Percentiles rank a stretch among this genome's conserved stretches.
Evolutionary conservation across 2,113 vertebrate species (phyloP).

Genomic region (Lophura nycthemera): DNA sequence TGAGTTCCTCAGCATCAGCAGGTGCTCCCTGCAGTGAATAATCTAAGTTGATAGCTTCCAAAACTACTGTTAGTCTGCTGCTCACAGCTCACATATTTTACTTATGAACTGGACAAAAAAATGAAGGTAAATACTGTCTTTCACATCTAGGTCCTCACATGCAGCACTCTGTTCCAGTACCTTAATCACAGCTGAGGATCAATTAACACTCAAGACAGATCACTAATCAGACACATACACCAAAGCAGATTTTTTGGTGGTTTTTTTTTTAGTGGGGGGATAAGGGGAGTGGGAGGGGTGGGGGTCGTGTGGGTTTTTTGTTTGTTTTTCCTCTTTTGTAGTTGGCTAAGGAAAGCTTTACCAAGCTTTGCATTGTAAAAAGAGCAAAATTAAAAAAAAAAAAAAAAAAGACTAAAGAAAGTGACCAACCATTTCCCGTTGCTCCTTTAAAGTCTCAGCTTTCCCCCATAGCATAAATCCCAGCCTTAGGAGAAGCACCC

Average conservation of each 20-base stretch:
- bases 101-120: background rate
- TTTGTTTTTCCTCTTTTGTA: background rate
- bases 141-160: background rate
- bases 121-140: background rate
- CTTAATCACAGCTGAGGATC: background rate
- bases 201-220: background rate
- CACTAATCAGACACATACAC: background rate
- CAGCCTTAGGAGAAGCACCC: background rate
- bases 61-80: background rate
- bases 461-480: accelerated
- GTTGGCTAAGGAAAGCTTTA: background rate
- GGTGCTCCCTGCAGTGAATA: background rate
- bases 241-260: too few relatives aligned
- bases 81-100: background rate
- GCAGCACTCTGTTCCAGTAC: background rate
- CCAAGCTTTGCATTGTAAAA: background rate
- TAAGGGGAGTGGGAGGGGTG: too few relatives aligned
- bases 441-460: background rate
- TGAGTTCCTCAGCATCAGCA: background rate
- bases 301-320: background rate
- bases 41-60: background rate
- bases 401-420: background rate
- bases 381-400: too few relatives aligned
- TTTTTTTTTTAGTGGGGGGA: background rate
- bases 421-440: background rate